Evolutionary conservation across 2,113 vertebrate species (phyloP).

Genomic region (Numenius arquata): DNA sequence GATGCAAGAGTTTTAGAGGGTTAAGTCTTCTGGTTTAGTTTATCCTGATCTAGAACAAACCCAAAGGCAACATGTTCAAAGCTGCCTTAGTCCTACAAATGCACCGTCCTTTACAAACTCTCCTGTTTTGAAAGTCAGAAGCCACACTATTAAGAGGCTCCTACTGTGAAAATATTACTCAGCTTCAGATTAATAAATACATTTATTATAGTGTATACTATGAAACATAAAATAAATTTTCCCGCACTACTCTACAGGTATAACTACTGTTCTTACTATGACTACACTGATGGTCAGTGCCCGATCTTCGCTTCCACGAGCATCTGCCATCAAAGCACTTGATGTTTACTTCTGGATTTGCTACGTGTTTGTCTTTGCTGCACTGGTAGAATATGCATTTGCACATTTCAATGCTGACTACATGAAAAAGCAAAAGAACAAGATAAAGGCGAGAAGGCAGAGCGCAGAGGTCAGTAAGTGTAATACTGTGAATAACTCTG

Average conservation of each 20-base stretch:
- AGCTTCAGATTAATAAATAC: not conserved
- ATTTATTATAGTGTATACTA: not conserved
- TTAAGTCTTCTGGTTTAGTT: not conserved
- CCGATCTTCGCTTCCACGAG: slow-evolving; percentile 90
- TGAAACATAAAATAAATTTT: not conserved
- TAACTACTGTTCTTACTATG: slow-evolving; percentile 98
- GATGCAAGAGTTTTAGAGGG: not conserved
- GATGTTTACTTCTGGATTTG: slow-evolving; percentile 99
- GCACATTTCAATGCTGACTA: slow-evolving; percentile 97
- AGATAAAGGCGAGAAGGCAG: slow-evolving; percentile 82
- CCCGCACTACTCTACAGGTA: slow-evolving; percentile 74
- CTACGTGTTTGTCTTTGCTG: slow-evolving; percentile 96
- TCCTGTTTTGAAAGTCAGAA: not conserved
- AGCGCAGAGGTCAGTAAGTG: slow-evolving; percentile 79
- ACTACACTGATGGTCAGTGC: slow-evolving; percentile 97
- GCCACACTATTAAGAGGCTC: not conserved
- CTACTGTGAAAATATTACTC: not conserved
- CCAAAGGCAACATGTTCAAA: not conserved
- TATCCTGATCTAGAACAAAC: not conserved
- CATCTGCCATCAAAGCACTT: slow-evolving; percentile 93
- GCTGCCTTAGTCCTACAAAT: not conserved
- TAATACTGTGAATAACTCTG: not conserved
- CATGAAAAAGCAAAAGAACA: slow-evolving; percentile 93
- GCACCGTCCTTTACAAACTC: not conserved
- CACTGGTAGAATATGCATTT: slow-evolving; percentile 94